Percentiles rank a stretch among this genome's conserved stretches.
phyloP scores from a whole-genome alignment of 2,797 vertebrate genomes.

The Knipowitschia caucasica region DNA sequence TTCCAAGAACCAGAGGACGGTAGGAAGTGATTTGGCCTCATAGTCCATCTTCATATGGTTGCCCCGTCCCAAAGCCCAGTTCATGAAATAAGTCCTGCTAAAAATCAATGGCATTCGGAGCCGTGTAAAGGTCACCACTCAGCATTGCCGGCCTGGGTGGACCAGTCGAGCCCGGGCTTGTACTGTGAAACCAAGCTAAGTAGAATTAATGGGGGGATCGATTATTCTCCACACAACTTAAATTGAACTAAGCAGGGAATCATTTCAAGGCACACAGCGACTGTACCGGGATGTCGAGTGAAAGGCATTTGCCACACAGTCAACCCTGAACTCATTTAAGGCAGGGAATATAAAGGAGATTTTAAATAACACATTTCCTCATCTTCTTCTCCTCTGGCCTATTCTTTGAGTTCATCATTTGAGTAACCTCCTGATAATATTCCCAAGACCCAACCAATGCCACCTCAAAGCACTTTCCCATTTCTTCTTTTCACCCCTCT shows the following conservation, averaged over 20 bases:
- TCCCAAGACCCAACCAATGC: constrained; percentile 37
- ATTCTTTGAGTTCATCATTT: constrained; percentile 39
- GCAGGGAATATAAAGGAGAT: constrained; percentile 40
- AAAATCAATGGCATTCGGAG: constrained; percentile 80
- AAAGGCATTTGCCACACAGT: constrained; percentile 60
- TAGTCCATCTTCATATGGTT: constrained; percentile 83
- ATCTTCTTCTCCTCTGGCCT: constrained; percentile 18
- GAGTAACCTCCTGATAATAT: constrained; percentile 49
- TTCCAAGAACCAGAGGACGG: constrained; percentile 49
- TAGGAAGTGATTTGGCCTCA: constrained; percentile 75
- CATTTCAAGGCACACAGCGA: constrained; percentile 71
- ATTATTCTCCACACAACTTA: constrained; percentile 77
- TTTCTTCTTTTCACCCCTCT: constrained; percentile 16
- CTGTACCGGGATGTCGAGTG: constrained; percentile 64
- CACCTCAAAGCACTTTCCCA: constrained; percentile 43
- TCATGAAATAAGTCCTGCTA: constrained; percentile 83
- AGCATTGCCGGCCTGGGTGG: constrained; percentile 74
- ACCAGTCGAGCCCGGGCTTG: constrained; percentile 71
- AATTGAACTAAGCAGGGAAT: constrained; percentile 77
- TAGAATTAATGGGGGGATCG: constrained; percentile 80
- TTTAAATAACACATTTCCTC: constrained; percentile 53
- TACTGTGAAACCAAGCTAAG: constrained; percentile 74
- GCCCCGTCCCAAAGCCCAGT: constrained; percentile 76
- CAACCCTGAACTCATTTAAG: constrained; percentile 54
- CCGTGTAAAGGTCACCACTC: constrained; percentile 80